These are phyloP conservation scores for Xiphias gladius DNA, from an alignment of 2,113 vertebrate species.

Conservation along the genomic window DNA sequence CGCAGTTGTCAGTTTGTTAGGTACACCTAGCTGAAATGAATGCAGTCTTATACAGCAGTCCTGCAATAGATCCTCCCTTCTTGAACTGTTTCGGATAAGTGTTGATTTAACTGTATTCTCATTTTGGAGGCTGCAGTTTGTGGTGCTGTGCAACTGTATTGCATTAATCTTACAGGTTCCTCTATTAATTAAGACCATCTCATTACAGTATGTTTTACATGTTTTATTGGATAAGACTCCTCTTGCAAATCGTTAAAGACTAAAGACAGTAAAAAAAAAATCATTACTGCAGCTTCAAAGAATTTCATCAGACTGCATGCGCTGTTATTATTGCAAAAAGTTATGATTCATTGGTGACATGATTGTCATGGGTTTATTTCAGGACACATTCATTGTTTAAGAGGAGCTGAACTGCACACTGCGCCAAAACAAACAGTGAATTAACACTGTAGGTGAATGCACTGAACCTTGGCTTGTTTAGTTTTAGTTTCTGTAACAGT, in stretches of 20 bases:
- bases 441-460: background rate
- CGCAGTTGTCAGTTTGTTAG: no score
- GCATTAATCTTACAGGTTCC: no score
- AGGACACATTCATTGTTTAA: background rate
- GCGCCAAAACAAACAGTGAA: conserved; percentile 2
- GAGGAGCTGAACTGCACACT: background rate
- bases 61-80: no score
- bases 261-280: background rate
- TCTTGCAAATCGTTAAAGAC: background rate
- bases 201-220: no score
- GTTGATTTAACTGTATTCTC: background rate
- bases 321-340: background rate
- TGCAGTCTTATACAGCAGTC: background rate
- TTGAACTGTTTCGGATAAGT: background rate
- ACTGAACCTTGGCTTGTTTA: conserved; percentile 3
- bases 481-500: background rate
- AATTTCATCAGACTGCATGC: background rate
- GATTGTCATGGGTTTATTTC: conserved; percentile 2
- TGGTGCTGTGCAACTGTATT: no score
- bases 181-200: no score
- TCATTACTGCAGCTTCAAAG: background rate
- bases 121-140: no score
- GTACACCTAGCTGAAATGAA: no score
- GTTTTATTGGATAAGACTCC: background rate
- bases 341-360: conserved; percentile 1